Base-by-base conservation (phyloP, 1,140 invertebrate genomes). In the Caenorhabditis tropicalis region DNA sequence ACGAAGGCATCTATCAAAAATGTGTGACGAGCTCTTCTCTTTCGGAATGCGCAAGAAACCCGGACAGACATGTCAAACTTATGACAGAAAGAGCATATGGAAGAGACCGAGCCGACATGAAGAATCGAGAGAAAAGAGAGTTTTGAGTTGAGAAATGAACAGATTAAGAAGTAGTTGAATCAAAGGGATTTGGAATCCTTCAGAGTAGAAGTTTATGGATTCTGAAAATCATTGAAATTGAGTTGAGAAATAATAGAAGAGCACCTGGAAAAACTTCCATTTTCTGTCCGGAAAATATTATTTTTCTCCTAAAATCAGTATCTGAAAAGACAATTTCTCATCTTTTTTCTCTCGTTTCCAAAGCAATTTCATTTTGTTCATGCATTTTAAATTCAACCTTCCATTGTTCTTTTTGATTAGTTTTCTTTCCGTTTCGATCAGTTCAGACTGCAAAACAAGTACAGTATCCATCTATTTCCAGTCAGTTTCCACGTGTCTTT, bases 41-140 rank as follows among this genome's bases (percentile, higher is more conserved):
- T 74, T 43, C n/a, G 65, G 65, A 74, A 74, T 74, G 65, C 65
- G 65, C 65, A 65, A 24, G 27, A 31, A 12, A 39, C 10, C 65
- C 53, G 19, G 60, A 74, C 65, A 74, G 65, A 74, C 65, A 36
- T 74, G 65, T 74, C 65, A 74, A 74, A 74, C 65, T 74, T 74
- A 43, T 74, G 65, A 74, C 65, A 74, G 33, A 24, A 31, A 12
- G 65, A 74, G 65, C 33, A 74, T 74, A 74, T 74, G 65, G 65
- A 74, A 74, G 16, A 39, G n/a, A 2, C 16, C 6, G 7, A 43
- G n/a, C 36, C 12, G 49, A n/a, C 49, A 53, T 9, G 27, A n/a
- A 58, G 24, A 31, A 58, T 27, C 9, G 9, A 29, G 9, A 29
- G 31, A 29, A 46, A n/a, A 74, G 33, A 39, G n/a, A 74, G 36